These are phyloP conservation scores for Myiozetetes cayanensis DNA, from an alignment of 2,113 vertebrate genomes.

Conservation along the genomic window DNA sequence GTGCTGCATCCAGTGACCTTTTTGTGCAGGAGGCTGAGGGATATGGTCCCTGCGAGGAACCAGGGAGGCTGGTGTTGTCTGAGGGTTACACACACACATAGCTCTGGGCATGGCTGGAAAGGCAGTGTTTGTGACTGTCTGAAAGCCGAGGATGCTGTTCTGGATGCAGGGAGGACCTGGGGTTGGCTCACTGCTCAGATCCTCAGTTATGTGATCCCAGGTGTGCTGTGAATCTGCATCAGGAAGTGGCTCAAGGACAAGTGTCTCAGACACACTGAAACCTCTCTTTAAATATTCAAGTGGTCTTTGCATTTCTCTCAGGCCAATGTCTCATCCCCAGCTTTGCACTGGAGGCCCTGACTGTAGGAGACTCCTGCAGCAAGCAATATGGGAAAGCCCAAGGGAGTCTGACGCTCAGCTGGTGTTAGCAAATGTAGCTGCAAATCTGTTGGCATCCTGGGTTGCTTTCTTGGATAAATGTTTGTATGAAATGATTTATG, in stretches of 20 bases:
- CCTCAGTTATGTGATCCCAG: background rate
- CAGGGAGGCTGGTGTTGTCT: background rate
- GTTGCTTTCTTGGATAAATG: background rate
- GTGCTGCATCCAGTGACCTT: background rate
- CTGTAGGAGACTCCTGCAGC: background rate
- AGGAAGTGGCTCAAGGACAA: background rate
- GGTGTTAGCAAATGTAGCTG: background rate
- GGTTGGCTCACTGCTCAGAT: background rate
- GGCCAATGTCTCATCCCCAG: background rate
- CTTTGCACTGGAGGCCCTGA: background rate
- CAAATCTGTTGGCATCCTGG: background rate
- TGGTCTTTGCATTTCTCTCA: background rate
- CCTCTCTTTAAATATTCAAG: background rate
- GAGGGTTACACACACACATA: rapidly evolving
- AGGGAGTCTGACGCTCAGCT: background rate
- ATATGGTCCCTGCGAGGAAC: background rate
- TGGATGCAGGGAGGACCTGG: background rate
- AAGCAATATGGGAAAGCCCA: background rate
- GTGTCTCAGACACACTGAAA: background rate
- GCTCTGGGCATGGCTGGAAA: background rate
- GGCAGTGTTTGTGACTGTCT: background rate
- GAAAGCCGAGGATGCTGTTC: background rate
- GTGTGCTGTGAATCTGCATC: background rate
- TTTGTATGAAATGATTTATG: background rate
- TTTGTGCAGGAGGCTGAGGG: background rate